A percentile compares a stretch with the other conserved stretches of the same genome.
These are phyloP conservation scores for Scaptomyza graminum DNA, from an alignment of 1,140 invertebrate species.

Conservation along the genomic window DNA sequence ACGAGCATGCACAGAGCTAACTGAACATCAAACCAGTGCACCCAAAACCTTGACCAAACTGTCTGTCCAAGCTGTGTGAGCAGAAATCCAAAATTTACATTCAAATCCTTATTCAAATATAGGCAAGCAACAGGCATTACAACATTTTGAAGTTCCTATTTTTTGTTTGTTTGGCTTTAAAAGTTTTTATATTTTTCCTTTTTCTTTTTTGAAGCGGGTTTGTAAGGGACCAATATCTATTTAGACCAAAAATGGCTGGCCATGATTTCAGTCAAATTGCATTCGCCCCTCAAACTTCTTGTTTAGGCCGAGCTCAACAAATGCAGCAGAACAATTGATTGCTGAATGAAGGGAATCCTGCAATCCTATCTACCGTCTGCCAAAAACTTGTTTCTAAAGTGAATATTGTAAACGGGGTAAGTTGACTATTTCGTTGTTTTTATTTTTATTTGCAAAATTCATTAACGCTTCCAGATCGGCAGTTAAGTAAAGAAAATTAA, in stretches of 20 bases:
- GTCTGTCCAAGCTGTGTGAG: conserved; percentile 6
- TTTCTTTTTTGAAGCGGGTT: neutral
- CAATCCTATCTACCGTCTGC: neutral
- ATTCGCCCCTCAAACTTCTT: conserved; percentile 41
- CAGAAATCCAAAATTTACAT: conserved; percentile 23
- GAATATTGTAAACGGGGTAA: neutral
- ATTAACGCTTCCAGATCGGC: too few relatives aligned
- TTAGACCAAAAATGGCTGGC: conserved; percentile 53
- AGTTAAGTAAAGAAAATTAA: too few relatives aligned
- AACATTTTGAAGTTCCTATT: conserved; percentile 43
- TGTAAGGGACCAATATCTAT: conserved; percentile 46
- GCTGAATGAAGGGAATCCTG: neutral
- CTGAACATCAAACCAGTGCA: neutral
- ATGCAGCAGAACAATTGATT: conserved; percentile 44
- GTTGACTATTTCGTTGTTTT: neutral
- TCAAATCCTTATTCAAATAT: conserved; percentile 44
- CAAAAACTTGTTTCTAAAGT: neutral
- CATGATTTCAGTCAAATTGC: conserved; percentile 65
- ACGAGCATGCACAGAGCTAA: conserved; percentile 48
- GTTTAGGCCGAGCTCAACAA: conserved; percentile 44
- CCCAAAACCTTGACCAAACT: conserved; percentile 33
- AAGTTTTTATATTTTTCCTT: neutral
- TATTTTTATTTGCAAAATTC: too few relatives aligned
- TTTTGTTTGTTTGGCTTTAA: conserved; percentile 48
- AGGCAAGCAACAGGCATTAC: conserved; percentile 45